Evolutionary conservation across 2,888 invertebrate species (phyloP).

Genomic region (Plemyria rubiginata): DNA sequence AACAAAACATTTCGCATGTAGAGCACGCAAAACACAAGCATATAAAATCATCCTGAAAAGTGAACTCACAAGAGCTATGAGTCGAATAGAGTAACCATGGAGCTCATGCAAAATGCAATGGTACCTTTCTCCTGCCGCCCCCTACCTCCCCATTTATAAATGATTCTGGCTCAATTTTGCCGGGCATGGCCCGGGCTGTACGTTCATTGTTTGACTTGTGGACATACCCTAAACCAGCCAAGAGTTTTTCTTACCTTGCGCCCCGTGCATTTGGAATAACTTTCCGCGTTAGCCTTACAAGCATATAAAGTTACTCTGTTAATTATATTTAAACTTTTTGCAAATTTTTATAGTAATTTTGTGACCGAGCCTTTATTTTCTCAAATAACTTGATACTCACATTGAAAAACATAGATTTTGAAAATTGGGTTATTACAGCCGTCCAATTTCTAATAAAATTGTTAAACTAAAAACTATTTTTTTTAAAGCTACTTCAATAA

Average conservation of each 20-base stretch:
- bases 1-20: slow-evolving; percentile 15
- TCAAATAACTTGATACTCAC: no score
- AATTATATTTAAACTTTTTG: no score
- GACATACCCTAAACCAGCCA: slow-evolving; percentile 46
- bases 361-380: no score
- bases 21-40: slow-evolving; percentile 20
- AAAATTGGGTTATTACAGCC: no score
- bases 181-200: slow-evolving; percentile 57
- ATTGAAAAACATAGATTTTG: no score
- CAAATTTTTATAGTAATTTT: no score
- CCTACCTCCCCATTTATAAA: slow-evolving; percentile 72
- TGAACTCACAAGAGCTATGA: slow-evolving; percentile 43
- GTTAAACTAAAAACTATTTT: no score
- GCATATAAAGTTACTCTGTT: no score
- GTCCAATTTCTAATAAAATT: no score
- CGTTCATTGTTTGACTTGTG: slow-evolving; percentile 76
- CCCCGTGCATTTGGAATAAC: not conserved
- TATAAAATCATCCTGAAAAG: slow-evolving; percentile 20
- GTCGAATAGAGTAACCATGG: slow-evolving; percentile 57
- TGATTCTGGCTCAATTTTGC: slow-evolving; percentile 79
- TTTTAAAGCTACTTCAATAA: no score
- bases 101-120: slow-evolving; percentile 79
- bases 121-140: slow-evolving; percentile 59
- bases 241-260: slow-evolving; percentile 9
- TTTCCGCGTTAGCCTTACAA: no score